Conservation (phyloP, 2,888 invertebrate species). For the Tenthredo distinguenda region DNA sequence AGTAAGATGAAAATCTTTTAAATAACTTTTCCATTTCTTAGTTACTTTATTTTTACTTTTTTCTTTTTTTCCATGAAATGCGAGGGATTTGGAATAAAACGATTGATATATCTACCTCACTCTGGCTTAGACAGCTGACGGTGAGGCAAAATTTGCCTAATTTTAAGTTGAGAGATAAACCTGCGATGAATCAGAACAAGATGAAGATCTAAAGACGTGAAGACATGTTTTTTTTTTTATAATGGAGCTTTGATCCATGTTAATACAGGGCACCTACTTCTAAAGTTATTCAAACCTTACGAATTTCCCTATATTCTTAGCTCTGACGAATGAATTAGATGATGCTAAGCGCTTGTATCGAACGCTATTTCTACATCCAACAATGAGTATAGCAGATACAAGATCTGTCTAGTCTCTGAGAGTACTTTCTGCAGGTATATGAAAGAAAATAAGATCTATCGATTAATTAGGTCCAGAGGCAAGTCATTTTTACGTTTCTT, state of each 20-base stretch:
- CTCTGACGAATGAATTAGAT: constrained; percentile 23
- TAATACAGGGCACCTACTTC: background rate
- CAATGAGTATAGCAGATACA: background rate
- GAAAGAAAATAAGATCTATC: constrained; percentile 10
- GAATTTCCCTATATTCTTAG: constrained; percentile 7
- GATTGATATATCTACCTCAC: background rate
- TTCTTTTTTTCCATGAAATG: background rate
- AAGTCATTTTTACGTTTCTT: background rate
- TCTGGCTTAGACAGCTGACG: background rate
- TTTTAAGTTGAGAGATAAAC: background rate
- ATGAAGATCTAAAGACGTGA: background rate
- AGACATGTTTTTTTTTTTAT: background rate
- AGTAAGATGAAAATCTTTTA: background rate
- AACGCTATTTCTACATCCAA: constrained; percentile 22
- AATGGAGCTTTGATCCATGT: background rate
- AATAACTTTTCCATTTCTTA: background rate
- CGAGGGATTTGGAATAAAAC: background rate
- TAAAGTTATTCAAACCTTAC: background rate
- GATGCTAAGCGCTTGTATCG: background rate
- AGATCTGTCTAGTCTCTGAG: constrained; percentile 13
- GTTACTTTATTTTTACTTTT: background rate
- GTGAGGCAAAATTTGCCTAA: background rate
- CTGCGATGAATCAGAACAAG: background rate
- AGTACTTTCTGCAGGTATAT: constrained; percentile 24
- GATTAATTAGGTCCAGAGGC: constrained; percentile 8